Conservation (phyloP, 2,888 invertebrate genomes). For the Galerucella nymphaeae region DNA sequence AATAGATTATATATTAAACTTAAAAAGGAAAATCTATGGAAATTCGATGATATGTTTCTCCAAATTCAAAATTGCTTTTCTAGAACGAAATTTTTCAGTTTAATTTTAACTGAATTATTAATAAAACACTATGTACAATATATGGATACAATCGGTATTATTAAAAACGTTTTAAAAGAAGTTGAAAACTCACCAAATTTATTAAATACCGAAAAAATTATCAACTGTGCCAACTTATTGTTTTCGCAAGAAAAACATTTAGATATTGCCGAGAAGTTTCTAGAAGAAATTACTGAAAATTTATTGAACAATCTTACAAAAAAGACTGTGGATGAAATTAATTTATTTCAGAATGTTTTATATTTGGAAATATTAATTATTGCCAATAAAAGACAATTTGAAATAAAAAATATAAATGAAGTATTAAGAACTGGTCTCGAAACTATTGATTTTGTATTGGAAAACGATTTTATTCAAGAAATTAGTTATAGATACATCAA, state of each 20-base stretch:
- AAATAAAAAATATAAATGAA: constrained; percentile 24
- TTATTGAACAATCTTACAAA: constrained; percentile 23
- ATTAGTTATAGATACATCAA: constrained; percentile 43
- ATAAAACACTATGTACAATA: constrained; percentile 23
- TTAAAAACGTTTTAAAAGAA: constrained; percentile 27
- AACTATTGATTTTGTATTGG: constrained; percentile 38
- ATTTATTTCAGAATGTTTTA: constrained; percentile 37
- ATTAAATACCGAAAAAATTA: constrained; percentile 41
- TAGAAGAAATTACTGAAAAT: constrained; percentile 30
- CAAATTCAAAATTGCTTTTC: constrained; percentile 30
- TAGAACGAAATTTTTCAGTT: constrained; percentile 31
- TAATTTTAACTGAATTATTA: constrained; percentile 38
- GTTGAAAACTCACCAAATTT: constrained; percentile 29
- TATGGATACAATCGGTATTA: constrained; percentile 17
- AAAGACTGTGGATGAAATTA: constrained; percentile 19
- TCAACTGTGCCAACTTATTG: constrained; percentile 39
- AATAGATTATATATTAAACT: constrained; percentile 45
- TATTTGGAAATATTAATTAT: constrained; percentile 37
- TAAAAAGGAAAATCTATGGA: constrained; percentile 37
- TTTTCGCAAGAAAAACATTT: constrained; percentile 19
- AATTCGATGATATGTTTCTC: constrained; percentile 28
- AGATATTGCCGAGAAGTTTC: constrained; percentile 13
- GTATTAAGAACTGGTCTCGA: constrained; percentile 39
- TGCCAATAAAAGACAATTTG: constrained; percentile 26
- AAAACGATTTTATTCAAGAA: constrained; percentile 29